Evolutionary conservation across 1,140 invertebrate genomes (phyloP).

Genomic region (Neodiprion lecontei): DNA sequence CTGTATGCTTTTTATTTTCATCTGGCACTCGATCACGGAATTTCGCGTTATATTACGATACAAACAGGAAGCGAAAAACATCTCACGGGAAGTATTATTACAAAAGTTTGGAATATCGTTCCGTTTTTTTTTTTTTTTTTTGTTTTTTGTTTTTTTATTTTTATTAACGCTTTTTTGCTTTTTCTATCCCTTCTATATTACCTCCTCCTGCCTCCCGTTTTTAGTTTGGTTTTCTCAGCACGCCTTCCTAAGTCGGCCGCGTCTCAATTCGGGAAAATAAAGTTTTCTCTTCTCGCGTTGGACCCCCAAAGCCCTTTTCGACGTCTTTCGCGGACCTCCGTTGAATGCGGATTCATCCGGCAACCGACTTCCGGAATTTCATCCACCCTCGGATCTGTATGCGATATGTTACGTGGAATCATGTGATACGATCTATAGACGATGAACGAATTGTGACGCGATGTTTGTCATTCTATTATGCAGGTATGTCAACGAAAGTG

Average conservation of each 20-base stretch:
- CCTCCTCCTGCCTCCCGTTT: background rate
- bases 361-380: background rate
- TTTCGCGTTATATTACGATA: background rate
- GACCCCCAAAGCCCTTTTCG: background rate
- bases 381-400: too few species aligned
- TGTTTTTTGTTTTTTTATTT: background rate
- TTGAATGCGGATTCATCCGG: background rate
- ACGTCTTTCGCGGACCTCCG: background rate
- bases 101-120: constrained; percentile 7
- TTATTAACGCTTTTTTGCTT: background rate
- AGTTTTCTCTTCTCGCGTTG: background rate
- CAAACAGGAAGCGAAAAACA: background rate
- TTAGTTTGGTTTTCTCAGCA: constrained; percentile 11
- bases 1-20: background rate
- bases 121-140: background rate
- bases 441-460: too few species aligned
- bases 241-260: constrained; percentile 3
- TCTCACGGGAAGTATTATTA: constrained; percentile 13
- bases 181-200: background rate
- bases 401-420: too few species aligned
- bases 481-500: too few species aligned
- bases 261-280: background rate
- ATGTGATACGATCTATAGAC: too few species aligned
- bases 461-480: too few species aligned
- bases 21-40: background rate